Percentiles rank a stretch among this genome's conserved stretches.
phyloP scores from a whole-genome alignment of 2,797 vertebrate species.

The Melanotaenia maccullochi region DNA sequence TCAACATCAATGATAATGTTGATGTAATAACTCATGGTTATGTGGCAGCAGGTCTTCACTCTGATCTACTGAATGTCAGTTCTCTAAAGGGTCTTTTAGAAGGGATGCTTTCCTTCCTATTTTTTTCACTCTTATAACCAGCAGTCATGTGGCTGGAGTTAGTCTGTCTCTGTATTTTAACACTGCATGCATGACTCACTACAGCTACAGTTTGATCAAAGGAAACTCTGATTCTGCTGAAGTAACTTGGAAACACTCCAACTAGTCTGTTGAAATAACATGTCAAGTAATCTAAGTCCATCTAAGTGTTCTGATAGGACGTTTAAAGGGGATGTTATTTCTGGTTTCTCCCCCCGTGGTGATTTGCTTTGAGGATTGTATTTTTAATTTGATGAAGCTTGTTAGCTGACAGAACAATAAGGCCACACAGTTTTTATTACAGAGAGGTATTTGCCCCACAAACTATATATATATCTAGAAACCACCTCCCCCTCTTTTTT shows the following conservation, averaged over 20 bases:
- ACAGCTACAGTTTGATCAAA: conserved; percentile 15
- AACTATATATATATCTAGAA: no score
- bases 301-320: not conserved
- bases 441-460: no score
- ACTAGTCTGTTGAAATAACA: conserved; percentile 8
- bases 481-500: not conserved
- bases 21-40: not conserved
- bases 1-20: not conserved
- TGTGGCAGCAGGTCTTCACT: conserved; percentile 6
- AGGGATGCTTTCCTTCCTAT: not conserved
- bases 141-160: conserved; percentile 8
- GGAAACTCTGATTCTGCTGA: conserved; percentile 6
- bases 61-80: conserved; percentile 2
- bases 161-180: conserved; percentile 7
- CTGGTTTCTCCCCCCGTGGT: not conserved
- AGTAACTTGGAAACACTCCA: conserved; percentile 3
- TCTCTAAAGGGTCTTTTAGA: conserved; percentile 3
- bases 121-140: conserved; percentile 17
- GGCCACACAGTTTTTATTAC: not conserved
- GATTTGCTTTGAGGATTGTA: conserved; percentile 4
- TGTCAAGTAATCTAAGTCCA: not conserved
- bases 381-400: conserved; percentile 12
- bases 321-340: not conserved
- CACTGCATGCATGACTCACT: conserved; percentile 18
- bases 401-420: not conserved